Percentiles rank a stretch among this genome's conserved stretches.
phyloP scores from a whole-genome alignment of 2,888 invertebrate species.

The Gandaritis pyraliata region DNA sequence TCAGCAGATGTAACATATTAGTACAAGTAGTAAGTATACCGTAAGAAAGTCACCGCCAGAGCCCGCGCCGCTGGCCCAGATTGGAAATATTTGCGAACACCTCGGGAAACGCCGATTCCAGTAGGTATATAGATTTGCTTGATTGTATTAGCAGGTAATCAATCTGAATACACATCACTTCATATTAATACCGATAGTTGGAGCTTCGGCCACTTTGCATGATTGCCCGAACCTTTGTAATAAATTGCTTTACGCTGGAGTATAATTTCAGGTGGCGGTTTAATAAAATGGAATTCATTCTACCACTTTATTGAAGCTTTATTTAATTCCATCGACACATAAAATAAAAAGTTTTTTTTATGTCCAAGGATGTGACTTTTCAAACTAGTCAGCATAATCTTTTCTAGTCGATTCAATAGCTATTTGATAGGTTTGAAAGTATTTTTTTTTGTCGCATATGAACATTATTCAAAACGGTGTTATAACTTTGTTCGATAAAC shows the following conservation, averaged over 20 bases:
- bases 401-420: too few species aligned
- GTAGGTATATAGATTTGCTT: constrained; percentile 37
- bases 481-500: too few species aligned
- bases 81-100: constrained; percentile 73
- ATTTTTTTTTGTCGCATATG: too few species aligned
- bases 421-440: too few species aligned
- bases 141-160: constrained; percentile 40
- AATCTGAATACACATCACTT: constrained; percentile 34
- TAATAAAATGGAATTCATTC: constrained; percentile 22
- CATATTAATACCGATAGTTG: constrained; percentile 30
- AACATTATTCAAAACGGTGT: too few species aligned
- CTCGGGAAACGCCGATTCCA: constrained; percentile 57
- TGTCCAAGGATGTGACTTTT: not conserved
- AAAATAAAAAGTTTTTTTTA: not conserved
- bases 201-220: constrained; percentile 33
- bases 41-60: constrained; percentile 12
- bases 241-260: constrained; percentile 26
- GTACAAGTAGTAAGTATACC: too few species aligned
- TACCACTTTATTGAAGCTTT: constrained; percentile 26
- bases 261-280: constrained; percentile 15
- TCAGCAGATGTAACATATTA: too few species aligned
- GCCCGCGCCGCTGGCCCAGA: constrained; percentile 57
- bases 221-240: constrained; percentile 30
- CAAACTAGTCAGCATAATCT: not conserved
- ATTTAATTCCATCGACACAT: constrained; percentile 16